Percentiles rank a stretch among this genome's conserved stretches.
Evolutionary conservation across 2,113 vertebrate species (phyloP).

Genomic region (Erinaceus europaeus): DNA sequence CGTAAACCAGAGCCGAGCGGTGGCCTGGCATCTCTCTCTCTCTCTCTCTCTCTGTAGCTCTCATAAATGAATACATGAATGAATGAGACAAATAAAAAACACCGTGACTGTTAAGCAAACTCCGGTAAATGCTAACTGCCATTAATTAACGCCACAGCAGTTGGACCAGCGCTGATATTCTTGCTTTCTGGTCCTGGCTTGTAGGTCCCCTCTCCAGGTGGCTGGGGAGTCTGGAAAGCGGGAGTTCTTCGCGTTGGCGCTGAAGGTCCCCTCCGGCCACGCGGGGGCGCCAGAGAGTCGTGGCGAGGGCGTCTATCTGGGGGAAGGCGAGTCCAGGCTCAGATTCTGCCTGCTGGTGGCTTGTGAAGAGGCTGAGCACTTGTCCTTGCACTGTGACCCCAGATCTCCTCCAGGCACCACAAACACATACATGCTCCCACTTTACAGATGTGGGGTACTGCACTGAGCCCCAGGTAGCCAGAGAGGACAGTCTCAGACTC

Average conservation of each 20-base stretch:
- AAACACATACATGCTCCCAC: too few relatives aligned
- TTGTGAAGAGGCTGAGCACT: neutral
- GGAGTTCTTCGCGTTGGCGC: rapidly evolving
- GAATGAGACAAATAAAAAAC: too few relatives aligned
- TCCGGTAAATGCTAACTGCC: neutral
- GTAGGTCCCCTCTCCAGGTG: too few relatives aligned
- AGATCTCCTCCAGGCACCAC: too few relatives aligned
- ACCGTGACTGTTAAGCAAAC: neutral
- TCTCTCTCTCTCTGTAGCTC: too few relatives aligned
- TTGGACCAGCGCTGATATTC: neutral
- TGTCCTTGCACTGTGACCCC: neutral
- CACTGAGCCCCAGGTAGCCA: too few relatives aligned
- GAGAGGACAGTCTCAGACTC: too few relatives aligned
- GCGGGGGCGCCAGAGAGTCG: constrained; percentile 30
- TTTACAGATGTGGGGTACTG: too few relatives aligned
- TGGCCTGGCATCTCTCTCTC: too few relatives aligned
- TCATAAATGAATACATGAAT: too few relatives aligned
- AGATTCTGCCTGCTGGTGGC: neutral
- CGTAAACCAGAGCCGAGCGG: too few relatives aligned
- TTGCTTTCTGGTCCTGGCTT: too few relatives aligned
- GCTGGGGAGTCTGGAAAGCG: neutral
- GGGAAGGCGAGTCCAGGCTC: neutral
- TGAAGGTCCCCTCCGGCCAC: neutral
- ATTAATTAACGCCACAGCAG: neutral
- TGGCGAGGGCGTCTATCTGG: neutral